Percentiles rank a stretch among this genome's conserved stretches.
phyloP scores from a whole-genome alignment of 2,113 vertebrate genomes.

The Rhinolophus ferrumequinum region DNA sequence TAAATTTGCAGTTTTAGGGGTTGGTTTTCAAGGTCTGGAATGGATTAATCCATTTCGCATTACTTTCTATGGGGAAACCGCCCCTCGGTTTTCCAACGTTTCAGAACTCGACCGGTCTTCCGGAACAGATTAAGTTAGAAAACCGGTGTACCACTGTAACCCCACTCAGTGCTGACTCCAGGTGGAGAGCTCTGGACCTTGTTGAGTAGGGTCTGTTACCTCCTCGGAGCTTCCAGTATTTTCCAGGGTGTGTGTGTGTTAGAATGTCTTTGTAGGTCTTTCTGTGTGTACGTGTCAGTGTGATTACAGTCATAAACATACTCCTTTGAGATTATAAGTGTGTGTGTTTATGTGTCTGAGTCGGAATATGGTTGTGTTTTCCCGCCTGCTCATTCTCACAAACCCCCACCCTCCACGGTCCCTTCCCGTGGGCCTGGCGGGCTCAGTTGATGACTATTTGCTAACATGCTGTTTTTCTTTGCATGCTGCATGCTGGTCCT shows the following conservation, averaged over 20 bases:
- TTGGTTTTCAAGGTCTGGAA: too few species aligned
- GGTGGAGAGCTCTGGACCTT: neutral
- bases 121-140: too few species aligned
- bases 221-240: neutral
- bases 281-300: neutral
- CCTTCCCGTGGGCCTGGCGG: conserved; percentile 7
- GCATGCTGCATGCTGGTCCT: conserved; percentile 98
- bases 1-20: too few species aligned
- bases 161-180: neutral
- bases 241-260: neutral
- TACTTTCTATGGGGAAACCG: too few species aligned
- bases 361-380: neutral
- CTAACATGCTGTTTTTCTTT: conserved; percentile 93
- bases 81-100: too few species aligned
- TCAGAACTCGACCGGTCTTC: too few species aligned
- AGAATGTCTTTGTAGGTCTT: neutral
- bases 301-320: neutral
- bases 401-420: neutral
- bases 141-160: too few species aligned
- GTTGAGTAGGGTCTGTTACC: neutral
- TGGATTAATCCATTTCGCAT: too few species aligned
- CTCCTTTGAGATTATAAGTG: neutral
- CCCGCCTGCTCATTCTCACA: conserved; percentile 35
- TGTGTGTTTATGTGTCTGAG: neutral
- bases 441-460: conserved; percentile 74